Conservation (phyloP, 2,888 invertebrate species). For the Tenodera sinensis region DNA sequence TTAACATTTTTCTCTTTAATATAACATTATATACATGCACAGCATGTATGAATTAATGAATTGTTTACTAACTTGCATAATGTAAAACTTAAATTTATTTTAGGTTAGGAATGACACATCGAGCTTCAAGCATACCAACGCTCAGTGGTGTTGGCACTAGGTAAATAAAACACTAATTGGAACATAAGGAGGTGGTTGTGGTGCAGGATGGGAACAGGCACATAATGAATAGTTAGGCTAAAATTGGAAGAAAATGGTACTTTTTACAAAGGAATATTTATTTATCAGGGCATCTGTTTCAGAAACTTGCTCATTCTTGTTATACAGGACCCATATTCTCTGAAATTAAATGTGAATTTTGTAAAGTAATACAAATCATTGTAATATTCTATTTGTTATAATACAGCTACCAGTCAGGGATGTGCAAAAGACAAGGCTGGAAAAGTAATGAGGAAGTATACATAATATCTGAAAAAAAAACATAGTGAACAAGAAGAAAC, state of each 20-base stretch:
- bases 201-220: background rate
- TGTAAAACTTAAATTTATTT: conserved; percentile 35
- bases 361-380: too few relatives aligned
- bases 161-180: conserved; percentile 50
- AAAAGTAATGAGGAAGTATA: too few relatives aligned
- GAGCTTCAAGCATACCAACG: conserved; percentile 88
- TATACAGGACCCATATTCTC: too few relatives aligned
- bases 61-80: background rate
- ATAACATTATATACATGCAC: background rate
- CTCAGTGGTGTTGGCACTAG: conserved; percentile 71
- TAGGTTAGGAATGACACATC: conserved; percentile 72
- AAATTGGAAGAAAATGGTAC: background rate
- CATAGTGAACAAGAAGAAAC: too few relatives aligned
- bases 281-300: background rate
- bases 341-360: too few relatives aligned
- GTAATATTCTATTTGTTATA: too few relatives aligned
- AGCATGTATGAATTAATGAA: background rate
- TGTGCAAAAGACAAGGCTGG: too few relatives aligned
- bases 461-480: too few relatives aligned
- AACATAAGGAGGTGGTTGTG: background rate
- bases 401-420: too few relatives aligned
- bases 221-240: background rate
- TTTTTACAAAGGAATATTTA: background rate
- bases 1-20: background rate
- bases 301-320: background rate